Conservation (phyloP, 2,888 invertebrate genomes). For the Chymomyza caudatula region DNA sequence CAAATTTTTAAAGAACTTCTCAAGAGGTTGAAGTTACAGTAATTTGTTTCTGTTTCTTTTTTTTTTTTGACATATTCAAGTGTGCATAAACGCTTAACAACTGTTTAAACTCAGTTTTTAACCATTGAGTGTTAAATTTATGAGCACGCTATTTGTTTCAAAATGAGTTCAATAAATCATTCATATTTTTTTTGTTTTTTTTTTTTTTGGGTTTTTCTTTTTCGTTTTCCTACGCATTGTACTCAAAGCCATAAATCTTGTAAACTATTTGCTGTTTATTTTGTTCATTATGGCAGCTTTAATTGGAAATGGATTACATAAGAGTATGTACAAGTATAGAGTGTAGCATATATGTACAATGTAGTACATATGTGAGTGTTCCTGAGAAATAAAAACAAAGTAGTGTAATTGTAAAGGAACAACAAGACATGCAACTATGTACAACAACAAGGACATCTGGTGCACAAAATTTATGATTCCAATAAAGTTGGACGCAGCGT, state of each 20-base stretch:
- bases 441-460: not conserved
- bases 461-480: not conserved
- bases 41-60: too few species aligned
- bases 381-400: not conserved
- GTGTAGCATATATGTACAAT: not conserved
- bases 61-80: too few species aligned
- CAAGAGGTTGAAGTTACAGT: too few species aligned
- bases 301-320: not conserved
- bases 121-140: too few species aligned
- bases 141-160: not conserved
- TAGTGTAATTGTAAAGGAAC: not conserved
- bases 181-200: not conserved
- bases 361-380: not conserved
- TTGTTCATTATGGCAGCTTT: not conserved
- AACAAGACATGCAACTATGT: not conserved
- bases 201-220: not conserved
- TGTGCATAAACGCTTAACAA: too few species aligned
- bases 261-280: not conserved
- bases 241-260: not conserved
- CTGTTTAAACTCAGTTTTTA: not conserved
- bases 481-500: not conserved
- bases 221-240: not conserved
- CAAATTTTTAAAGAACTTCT: too few species aligned
- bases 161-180: not conserved
- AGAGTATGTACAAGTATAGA: too few species aligned